Evolutionary conservation across 2,797 vertebrate genomes (phyloP), one percentile per base, ranked within the genome.

Genomic region (Calcarius lapponicus): DNA sequence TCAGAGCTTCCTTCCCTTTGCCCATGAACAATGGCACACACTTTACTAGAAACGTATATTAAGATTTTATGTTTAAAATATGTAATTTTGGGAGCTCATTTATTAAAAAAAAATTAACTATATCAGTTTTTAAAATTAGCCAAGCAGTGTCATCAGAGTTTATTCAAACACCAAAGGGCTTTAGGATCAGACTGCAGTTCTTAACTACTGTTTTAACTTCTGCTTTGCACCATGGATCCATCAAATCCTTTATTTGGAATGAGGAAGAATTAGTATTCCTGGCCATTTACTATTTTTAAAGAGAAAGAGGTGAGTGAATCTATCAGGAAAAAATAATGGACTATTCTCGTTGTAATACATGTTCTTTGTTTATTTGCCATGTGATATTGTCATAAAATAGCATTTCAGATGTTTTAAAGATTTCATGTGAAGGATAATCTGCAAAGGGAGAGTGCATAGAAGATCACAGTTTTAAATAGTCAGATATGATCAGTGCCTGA

Each of bases 11-110:
- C 91, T 91, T 53, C 16, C 70, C 58, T 95, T 88, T 92, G 45
- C 70, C n/a, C 38, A 60, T 71, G 86, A 96, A 93, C 92, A 88
- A 87, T 67, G 81, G 61, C 82, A 95, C 66, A 86, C 65, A 48
- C 36, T 93, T 90, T 86, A 78, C 13, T 58, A 79, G 89, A 95
- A 95, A 96, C 54, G 76, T 95, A 58, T 95, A 96, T 80, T 86
- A 95, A 96, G 95, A 95, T 97, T 97, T 96, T 80, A 79, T 92
- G 82, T 94, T 94, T 96, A 96, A 97, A 97, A 96, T 95, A 94
- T 97, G 92, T 88, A 93, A 95, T 69, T 78, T 85, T 89, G 62
- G 95, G 96, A 97, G 78, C 53, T 95, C 88, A 90, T 85, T 29
- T 38, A 29, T 67, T 45, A 20, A 97, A 78, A 76, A 40, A 97